Evolutionary conservation across 2,113 vertebrate genomes (phyloP).

Genomic region (Mesitornis unicolor): DNA sequence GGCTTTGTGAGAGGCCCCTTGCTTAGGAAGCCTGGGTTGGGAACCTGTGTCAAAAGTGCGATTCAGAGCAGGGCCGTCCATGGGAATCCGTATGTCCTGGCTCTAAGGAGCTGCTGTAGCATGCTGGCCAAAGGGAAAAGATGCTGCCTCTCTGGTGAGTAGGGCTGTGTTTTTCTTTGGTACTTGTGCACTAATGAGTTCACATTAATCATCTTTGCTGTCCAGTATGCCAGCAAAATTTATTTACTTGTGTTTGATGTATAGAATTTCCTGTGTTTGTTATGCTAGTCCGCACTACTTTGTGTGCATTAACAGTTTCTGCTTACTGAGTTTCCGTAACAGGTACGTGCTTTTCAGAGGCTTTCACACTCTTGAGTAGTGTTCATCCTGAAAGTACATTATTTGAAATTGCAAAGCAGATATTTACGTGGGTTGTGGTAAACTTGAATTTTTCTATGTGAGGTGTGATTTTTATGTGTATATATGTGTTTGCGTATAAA

Average conservation of each 20-base stretch:
- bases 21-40: background rate
- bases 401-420: background rate
- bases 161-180: background rate
- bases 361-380: background rate
- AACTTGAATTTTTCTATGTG: background rate
- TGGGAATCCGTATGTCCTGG: background rate
- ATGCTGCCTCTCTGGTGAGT: background rate
- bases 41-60: rapidly evolving
- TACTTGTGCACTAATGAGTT: background rate
- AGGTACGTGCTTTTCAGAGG: background rate
- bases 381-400: constrained; percentile 31
- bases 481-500: background rate
- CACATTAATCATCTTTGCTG: constrained; percentile 7
- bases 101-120: background rate
- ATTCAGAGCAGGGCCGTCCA: background rate
- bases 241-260: background rate
- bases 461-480: background rate
- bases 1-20: background rate
- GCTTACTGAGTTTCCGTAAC: background rate
- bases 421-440: background rate
- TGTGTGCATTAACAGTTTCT: background rate
- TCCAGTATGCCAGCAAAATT: background rate
- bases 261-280: background rate
- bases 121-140: constrained; percentile 21
- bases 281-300: background rate